Percentiles rank a stretch among this genome's conserved stretches.
These are phyloP conservation scores for Trinorchestia longiramus DNA, from an alignment of 1,140 invertebrate species.

Conservation along the genomic window DNA sequence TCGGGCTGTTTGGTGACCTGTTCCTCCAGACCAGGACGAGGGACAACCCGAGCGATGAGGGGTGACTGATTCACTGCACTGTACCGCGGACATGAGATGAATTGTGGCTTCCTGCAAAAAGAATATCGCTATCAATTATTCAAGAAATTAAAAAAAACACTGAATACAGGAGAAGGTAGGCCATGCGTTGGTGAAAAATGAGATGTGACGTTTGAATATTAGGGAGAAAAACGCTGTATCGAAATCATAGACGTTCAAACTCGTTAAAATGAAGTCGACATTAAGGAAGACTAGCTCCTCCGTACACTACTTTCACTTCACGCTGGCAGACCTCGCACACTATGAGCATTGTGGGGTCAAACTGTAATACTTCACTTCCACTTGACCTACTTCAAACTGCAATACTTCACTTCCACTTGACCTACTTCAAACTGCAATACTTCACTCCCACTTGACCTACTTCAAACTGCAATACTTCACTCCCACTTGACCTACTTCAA, in stretches of 20 bases:
- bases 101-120: not conserved
- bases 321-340: no score
- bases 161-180: not conserved
- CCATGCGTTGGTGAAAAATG: no score
- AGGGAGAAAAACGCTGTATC: not conserved
- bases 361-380: no score
- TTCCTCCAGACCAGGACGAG: not conserved
- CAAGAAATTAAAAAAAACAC: not conserved
- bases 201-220: not conserved
- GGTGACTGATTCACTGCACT: constrained; percentile 28
- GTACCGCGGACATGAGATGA: not conserved
- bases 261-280: not conserved
- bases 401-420: no score
- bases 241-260: not conserved
- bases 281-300: not conserved
- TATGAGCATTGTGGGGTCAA: no score
- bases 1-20: not conserved
- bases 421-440: no score
- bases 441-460: no score
- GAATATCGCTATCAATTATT: not conserved
- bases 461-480: no score
- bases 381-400: no score
- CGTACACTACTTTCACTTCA: no score
- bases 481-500: no score
- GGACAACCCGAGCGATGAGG: not conserved